These are phyloP conservation scores for Takifugu bimaculatus DNA, from an alignment of 2,113 vertebrate species.

Conservation along the genomic window DNA sequence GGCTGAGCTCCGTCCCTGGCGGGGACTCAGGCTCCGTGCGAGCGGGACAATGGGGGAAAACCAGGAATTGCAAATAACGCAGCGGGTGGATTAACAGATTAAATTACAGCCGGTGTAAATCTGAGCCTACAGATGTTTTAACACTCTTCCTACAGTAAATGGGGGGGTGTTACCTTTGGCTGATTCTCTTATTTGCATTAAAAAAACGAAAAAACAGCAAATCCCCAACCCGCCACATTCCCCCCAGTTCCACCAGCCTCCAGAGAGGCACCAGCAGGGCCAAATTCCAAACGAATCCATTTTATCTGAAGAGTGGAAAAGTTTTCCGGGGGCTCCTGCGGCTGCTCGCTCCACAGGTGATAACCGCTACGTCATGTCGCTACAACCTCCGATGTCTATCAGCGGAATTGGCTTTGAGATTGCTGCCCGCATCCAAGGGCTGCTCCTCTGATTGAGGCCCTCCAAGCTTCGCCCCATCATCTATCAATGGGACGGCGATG, in stretches of 20 bases:
- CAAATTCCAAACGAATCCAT: slow-evolving; percentile 49
- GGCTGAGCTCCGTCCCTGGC: too few relatives aligned
- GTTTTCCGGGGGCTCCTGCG: background rate
- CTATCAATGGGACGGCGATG: slow-evolving; percentile 46
- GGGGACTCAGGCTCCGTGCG: background rate
- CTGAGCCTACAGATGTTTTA: background rate
- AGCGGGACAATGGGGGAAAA: slow-evolving; percentile 1
- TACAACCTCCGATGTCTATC: slow-evolving; percentile 57
- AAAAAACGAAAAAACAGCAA: too few relatives aligned
- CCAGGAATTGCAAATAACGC: slow-evolving; percentile 11
- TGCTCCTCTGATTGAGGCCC: slow-evolving; percentile 53
- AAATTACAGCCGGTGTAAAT: slow-evolving; percentile 18
- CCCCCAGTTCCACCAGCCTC: slow-evolving; percentile 27
- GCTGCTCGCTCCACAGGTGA: slow-evolving; percentile 42
- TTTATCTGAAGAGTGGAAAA: slow-evolving; percentile 40
- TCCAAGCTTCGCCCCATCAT: slow-evolving; percentile 42
- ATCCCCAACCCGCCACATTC: too few relatives aligned
- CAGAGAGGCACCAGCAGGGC: slow-evolving; percentile 20
- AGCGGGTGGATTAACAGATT: background rate
- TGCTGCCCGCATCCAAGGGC: slow-evolving; percentile 39
- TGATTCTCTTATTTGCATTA: too few relatives aligned
- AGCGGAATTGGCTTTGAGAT: slow-evolving; percentile 66
- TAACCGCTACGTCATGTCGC: slow-evolving; percentile 35
- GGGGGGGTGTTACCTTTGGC: too few relatives aligned
- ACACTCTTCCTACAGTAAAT: too few relatives aligned